Base-by-base conservation (phyloP, 37 sponge, comb jelly and placozoan genomes). In the Halichondria panicea region DNA sequence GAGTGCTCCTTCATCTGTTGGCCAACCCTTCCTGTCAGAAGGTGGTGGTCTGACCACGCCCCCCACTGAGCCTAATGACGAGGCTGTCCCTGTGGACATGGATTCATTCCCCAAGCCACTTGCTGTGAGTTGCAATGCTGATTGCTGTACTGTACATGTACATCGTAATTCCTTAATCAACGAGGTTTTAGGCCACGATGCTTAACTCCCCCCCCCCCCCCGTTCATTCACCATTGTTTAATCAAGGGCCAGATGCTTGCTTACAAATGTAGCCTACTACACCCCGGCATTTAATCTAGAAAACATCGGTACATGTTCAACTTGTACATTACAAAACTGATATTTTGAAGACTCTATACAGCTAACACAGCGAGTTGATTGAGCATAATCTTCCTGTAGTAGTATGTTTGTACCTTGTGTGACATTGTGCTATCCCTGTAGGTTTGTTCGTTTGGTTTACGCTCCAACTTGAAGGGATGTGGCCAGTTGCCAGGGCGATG, bases 41-140 rank as follows among this genome's bases (percentile, higher is more conserved):
- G 66, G 19, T 43, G 41, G 68, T 38, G 68, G 41, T 13, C 15
- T 13, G 2, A 40, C 7, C 42, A 66, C 66, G 38, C 22, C 66
- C 38, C 59, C 13, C 24, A 25, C n/a, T 31, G n/a, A 25, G 6
- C 59, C 24, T 7, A 30, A 19, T 1, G 1, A 27, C 2, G 68
- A 68, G 44, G 8, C 68, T 2, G 24, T 40, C 2, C n/a, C 39
- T 38, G 68, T 27, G 3, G 2, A 37, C 4, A 4, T 19, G 28
- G 7, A 15, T 7, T 15, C 73, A 30, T 75, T 59, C 60, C 75
- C 75, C 28, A 25, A 75, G 61, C 75, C 75, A 6, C 45, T 75
- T 36, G 75, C 75, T 42, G 75, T 75, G 58, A 75, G 65, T 11
- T 15, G n/a, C n/a, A n/a, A n/a, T n/a, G n/a, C n/a, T n/a, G n/a